A percentile compares a stretch with the other conserved stretches of the same genome.
phyloP scores from a whole-genome alignment of 2,113 vertebrate species.

The Pongo pygmaeus region DNA sequence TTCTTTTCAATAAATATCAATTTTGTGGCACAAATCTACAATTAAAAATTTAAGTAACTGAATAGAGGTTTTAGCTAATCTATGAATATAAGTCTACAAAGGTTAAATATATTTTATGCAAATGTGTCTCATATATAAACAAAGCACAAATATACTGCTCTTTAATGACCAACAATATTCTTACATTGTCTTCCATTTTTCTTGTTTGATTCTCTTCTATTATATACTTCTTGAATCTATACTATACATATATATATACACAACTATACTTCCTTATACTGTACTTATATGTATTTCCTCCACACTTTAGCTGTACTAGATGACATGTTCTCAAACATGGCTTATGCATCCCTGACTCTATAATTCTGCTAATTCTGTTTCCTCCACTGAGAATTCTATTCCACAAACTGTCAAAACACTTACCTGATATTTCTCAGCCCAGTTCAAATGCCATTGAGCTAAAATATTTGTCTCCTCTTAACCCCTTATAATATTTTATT shows the following conservation, averaged over 20 bases:
- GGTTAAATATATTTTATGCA: not conserved
- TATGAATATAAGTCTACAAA: not conserved
- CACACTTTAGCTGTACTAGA: not conserved
- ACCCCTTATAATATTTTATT: not conserved
- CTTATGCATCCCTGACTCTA: not conserved
- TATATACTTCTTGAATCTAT: not conserved
- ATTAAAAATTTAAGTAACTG: not conserved
- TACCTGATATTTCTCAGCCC: slow-evolving; percentile 38
- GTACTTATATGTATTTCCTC: not conserved
- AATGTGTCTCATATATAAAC: not conserved
- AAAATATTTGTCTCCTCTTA: slow-evolving; percentile 38
- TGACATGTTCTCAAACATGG: slow-evolving; percentile 22
- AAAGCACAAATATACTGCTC: not conserved
- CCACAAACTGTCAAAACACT: slow-evolving; percentile 64
- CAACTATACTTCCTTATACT: not conserved
- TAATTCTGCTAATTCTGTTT: slow-evolving; percentile 44
- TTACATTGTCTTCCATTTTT: not conserved
- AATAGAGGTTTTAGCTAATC: not conserved
- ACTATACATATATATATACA: not conserved
- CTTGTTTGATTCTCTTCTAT: not conserved
- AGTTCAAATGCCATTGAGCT: slow-evolving; percentile 40
- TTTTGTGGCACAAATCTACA: not conserved
- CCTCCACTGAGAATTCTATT: slow-evolving; percentile 59
- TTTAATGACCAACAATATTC: not conserved
- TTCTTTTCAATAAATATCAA: not conserved